Evolutionary conservation across 2,113 vertebrate genomes (phyloP).

Genomic region (Naja naja): DNA sequence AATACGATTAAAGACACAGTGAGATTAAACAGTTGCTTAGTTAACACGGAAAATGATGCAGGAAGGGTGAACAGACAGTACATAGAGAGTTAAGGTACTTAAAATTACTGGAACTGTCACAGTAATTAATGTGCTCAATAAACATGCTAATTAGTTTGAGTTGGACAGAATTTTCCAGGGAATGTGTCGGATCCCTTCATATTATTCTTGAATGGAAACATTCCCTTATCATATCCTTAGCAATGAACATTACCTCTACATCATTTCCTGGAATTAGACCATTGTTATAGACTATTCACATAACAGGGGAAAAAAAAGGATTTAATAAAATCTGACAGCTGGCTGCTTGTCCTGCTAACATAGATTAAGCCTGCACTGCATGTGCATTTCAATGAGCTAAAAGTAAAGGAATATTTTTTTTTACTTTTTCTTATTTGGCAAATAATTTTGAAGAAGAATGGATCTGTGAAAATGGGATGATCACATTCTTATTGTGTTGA

Average conservation of each 20-base stretch:
- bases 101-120: slow-evolving; percentile 67
- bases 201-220: slow-evolving; percentile 71
- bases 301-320: slow-evolving; percentile 65
- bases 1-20: background rate
- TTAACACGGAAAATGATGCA: background rate
- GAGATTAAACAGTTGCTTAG: background rate
- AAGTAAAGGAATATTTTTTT: slow-evolving; percentile 80
- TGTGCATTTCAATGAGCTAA: slow-evolving; percentile 81
- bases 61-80: slow-evolving; percentile 21
- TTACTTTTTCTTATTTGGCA: slow-evolving; percentile 70
- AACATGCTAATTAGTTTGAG: slow-evolving; percentile 80
- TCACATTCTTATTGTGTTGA: slow-evolving; percentile 59
- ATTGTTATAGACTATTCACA: slow-evolving; percentile 74
- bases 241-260: slow-evolving; percentile 70
- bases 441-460: slow-evolving; percentile 59
- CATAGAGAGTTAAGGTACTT: slow-evolving; percentile 63
- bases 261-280: slow-evolving; percentile 71
- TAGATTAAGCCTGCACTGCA: slow-evolving; percentile 73
- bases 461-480: slow-evolving; percentile 61
- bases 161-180: slow-evolving; percentile 65
- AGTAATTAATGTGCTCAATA: slow-evolving; percentile 75
- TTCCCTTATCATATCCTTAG: slow-evolving; percentile 71
- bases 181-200: slow-evolving; percentile 65
- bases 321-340: slow-evolving; percentile 82
- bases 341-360: slow-evolving; percentile 72